Evolutionary conservation across 2,797 vertebrate species (phyloP), one percentile per base, ranked within the genome.

Genomic region (Gadopsis bispinosus): DNA sequence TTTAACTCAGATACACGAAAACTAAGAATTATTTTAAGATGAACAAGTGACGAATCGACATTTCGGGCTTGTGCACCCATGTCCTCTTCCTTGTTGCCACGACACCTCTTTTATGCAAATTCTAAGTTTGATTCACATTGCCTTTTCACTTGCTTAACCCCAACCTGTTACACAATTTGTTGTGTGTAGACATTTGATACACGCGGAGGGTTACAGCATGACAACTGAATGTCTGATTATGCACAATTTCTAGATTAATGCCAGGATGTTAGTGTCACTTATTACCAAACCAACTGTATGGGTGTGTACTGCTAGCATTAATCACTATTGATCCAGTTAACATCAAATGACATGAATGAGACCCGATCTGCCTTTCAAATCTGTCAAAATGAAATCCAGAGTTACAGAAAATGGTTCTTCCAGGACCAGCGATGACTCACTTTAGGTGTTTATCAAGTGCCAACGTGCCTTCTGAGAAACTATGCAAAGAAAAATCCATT

Each of bases 381-480:
- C 79, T 66, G 69, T 83, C 75, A 48, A 71, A 35, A 76, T 70
- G 70, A 86, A 73, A 79, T 39, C 69, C 83, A 68, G 61, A 75
- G 33, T 73, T 35, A 61, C 31, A 73, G 47, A 65, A 58, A 55
- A 70, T 88, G 91, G 93, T 96, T 95, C 87, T 83, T 93, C 91
- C 94, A 91, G 93, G 93, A 94, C 84, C 84, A 92, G 92, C 87
- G 86, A 88, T 73, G 88, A 95, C 91, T 92, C 77, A 94, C 83
- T 90, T 79, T 80, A 85, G 80, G 80, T 67, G 89, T 92, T 95
- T 93, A 95, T 94, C 79, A 93, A 95, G 94, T 90, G 88, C 93
- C 91, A 43, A 93, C 35, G 98, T 99, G 98, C 98, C 97, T 99
- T 98, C 97, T 89, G 94, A 94, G 88, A 95, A 90, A 95, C 97